Base-by-base conservation (phyloP, 2,888 invertebrate genomes). In the Orgyia antiqua region DNA sequence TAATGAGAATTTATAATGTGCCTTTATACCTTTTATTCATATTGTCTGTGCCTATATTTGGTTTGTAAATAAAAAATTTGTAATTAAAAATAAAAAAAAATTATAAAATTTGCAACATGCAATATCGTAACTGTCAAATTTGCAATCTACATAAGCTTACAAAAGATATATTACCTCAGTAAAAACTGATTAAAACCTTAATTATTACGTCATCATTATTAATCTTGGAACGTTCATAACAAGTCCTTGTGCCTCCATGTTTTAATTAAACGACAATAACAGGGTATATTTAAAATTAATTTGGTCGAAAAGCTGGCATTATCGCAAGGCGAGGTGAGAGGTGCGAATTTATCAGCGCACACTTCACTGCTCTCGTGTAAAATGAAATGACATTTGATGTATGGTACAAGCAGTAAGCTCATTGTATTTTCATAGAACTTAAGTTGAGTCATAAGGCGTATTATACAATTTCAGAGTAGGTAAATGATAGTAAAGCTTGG, bases 331-430 rank as follows among this genome's bases (percentile, higher is more conserved):
- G 51, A 75, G 62, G 62, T 64, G 51, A 51, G 58, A 73, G 67
- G 59, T 58, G 64, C 67, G 65, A 60, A 71, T 75, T 76, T 76
- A 79, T 79, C 76, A 76, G 63, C 38, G 53, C 61, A 71, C 78
- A 77, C 83, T 83, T 62, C 68, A 82, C 68, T 64, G 73, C 77
- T 65, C 71, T 69, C 60, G 59, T 70, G 77, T 73, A 57, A 73
- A 78, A 78, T 82, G 76, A 79, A 83, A 80, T 69, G 76, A 68
- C 63, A 75, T 68, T 77, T 69, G 45, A 55, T 42, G 61, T 29
- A 15, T 63, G 76, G 68, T 38, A 2, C 45, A 68, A 69, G 47
- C 28, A 15, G n/a, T n/a, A n/a, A n/a, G n/a, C n/a, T n/a, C n/a
- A n/a, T n/a, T n/a, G n/a, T n/a, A n/a, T n/a, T n/a, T n/a, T n/a